phyloP scores from a whole-genome alignment of 2,888 invertebrate species.

The Eristalinus sepulchralis region DNA sequence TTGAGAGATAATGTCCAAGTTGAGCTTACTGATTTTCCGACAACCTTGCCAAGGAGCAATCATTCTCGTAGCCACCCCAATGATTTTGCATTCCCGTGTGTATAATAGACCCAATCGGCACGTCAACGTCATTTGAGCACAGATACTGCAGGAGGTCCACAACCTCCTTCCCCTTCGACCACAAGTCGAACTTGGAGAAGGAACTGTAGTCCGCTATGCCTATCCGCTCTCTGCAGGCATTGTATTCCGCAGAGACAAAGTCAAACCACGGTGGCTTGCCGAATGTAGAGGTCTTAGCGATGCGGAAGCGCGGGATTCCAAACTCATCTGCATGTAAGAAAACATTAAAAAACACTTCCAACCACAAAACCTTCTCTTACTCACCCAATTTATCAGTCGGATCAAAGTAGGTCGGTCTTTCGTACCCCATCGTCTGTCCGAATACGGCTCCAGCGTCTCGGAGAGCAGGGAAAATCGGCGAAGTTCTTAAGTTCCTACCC shows the following conservation, averaged over 20 bases:
- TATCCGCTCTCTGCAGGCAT: conserved; percentile 94
- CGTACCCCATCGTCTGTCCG: conserved; percentile 99
- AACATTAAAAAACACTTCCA: neutral
- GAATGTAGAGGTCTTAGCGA: conserved; percentile 91
- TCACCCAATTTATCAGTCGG: conserved; percentile 81
- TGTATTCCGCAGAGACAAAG: conserved; percentile 92
- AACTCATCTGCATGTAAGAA: conserved; percentile 77
- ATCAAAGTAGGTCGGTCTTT: conserved; percentile 96
- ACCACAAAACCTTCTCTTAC: neutral
- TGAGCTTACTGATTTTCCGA: conserved; percentile 89
- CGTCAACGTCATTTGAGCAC: conserved; percentile 98
- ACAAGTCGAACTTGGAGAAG: conserved; percentile 97
- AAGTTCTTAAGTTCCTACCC: conserved; percentile 94
- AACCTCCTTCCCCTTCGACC: conserved; percentile 94
- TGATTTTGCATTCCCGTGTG: conserved; percentile 99
- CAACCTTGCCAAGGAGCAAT: conserved; percentile 95
- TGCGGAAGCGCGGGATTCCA: conserved; percentile 81
- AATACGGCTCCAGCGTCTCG: conserved; percentile 96
- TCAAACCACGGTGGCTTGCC: conserved; percentile 97
- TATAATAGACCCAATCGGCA: conserved; percentile 94
- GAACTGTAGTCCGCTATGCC: conserved; percentile 98
- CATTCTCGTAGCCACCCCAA: conserved; percentile 98
- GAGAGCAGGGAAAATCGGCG: conserved; percentile 96
- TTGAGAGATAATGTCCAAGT: neutral
- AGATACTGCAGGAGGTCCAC: conserved; percentile 94